These are phyloP conservation scores for Parauchenoglanis punctatus DNA, from an alignment of 2,797 vertebrate genomes.

Conservation along the genomic window DNA sequence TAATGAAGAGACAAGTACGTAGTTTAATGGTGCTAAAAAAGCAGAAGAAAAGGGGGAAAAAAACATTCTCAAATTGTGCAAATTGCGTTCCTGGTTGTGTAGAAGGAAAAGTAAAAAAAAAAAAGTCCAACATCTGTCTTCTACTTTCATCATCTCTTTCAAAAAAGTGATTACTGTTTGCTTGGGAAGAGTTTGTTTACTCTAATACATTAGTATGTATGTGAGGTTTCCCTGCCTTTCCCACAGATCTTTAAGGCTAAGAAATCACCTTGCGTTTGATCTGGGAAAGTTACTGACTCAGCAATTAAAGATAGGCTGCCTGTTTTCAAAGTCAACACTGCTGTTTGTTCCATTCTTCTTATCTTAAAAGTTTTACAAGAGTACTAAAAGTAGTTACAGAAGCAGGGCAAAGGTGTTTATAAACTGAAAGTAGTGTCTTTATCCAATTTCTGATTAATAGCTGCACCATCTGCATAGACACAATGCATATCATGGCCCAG, in stretches of 20 bases:
- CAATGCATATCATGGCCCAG: constrained; percentile 37
- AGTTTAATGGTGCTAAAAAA: constrained; percentile 63
- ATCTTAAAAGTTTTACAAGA: constrained; percentile 48
- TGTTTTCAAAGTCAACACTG: constrained; percentile 52
- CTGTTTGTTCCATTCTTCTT: constrained; percentile 50
- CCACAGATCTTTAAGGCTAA: constrained; percentile 54
- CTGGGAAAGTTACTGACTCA: constrained; percentile 55
- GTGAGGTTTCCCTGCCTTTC: constrained; percentile 26
- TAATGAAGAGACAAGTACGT: constrained; percentile 70
- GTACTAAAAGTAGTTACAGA: constrained; percentile 4
- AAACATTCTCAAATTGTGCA: constrained; percentile 48
- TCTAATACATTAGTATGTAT: constrained; percentile 56
- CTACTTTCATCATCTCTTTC: constrained; percentile 44
- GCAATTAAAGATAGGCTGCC: constrained; percentile 42
- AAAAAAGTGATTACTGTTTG: constrained; percentile 37
- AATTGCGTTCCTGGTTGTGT: constrained; percentile 63
- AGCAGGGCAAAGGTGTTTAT: constrained; percentile 29
- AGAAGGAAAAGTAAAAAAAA: constrained; percentile 26
- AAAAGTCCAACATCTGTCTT: constrained; percentile 27
- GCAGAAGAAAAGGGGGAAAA: constrained; percentile 45
- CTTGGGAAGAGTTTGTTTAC: constrained; percentile 49
- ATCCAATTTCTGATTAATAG: not conserved
- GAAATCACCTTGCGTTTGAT: constrained; percentile 60
- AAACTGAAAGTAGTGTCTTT: constrained; percentile 4
- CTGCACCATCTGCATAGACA: constrained; percentile 4